These are phyloP conservation scores for Glyptemys insculpta DNA, from an alignment of 2,797 vertebrate genomes.

Conservation along the genomic window DNA sequence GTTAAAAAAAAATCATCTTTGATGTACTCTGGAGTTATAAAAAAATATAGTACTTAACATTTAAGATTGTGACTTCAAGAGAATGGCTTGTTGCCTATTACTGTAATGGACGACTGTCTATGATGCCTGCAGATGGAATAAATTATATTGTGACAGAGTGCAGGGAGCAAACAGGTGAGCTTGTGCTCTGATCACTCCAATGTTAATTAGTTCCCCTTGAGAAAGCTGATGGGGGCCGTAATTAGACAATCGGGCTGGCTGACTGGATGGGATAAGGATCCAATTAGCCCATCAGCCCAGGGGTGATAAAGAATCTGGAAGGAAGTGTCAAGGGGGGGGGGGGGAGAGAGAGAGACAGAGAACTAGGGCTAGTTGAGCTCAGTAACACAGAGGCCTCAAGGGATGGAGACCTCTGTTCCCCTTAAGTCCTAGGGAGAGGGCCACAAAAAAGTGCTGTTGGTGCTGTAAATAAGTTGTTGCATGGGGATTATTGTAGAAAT, in stretches of 20 bases:
- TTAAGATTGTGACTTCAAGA: background rate
- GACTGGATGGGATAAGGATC: background rate
- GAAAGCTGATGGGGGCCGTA: background rate
- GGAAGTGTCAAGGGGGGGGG: background rate
- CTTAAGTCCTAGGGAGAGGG: background rate
- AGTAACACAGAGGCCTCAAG: background rate
- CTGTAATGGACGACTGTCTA: background rate
- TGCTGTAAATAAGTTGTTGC: background rate
- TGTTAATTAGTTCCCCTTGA: background rate
- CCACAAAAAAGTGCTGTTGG: background rate
- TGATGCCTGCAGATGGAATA: background rate
- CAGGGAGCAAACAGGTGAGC: no score
- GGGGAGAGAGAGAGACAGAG: background rate
- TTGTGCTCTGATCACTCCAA: background rate
- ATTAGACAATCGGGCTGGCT: background rate
- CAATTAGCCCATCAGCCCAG: background rate
- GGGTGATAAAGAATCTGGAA: background rate
- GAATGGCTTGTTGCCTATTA: background rate
- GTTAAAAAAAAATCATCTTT: background rate
- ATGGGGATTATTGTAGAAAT: background rate
- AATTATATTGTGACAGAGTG: no score
- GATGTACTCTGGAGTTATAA: background rate
- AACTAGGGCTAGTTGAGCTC: background rate
- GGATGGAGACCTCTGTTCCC: background rate
- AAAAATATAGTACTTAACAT: background rate